A percentile compares a stretch with the other conserved stretches of the same genome.
phyloP scores from a whole-genome alignment of 2,888 invertebrate genomes.

The Ligdia adustata region DNA sequence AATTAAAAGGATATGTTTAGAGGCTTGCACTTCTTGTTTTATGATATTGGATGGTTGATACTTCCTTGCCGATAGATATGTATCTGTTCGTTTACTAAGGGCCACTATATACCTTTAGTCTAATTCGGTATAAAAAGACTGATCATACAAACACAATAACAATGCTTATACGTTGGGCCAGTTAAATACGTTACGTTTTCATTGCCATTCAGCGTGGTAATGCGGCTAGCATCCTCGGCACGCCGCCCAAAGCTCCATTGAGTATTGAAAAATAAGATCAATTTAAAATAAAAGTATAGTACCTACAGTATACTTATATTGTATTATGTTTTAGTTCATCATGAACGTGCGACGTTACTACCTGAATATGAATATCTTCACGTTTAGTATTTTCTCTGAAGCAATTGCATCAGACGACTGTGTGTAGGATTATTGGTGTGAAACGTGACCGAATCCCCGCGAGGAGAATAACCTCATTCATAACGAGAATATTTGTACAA shows the following conservation, averaged over 20 bases:
- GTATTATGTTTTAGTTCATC: too few species aligned
- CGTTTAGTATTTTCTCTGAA: constrained; percentile 70
- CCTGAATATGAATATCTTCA: constrained; percentile 42
- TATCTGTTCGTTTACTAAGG: constrained; percentile 8
- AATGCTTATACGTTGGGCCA: too few species aligned
- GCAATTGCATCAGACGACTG: constrained; percentile 69
- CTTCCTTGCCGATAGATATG: constrained; percentile 15
- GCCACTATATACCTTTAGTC: neutral
- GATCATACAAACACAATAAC: too few species aligned
- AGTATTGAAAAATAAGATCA: too few species aligned
- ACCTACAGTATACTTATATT: too few species aligned
- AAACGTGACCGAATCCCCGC: constrained; percentile 69
- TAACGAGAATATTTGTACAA: constrained; percentile 54
- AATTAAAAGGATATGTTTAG: constrained; percentile 56
- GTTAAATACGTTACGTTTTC: too few species aligned
- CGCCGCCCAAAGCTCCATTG: too few species aligned
- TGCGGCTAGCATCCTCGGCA: too few species aligned
- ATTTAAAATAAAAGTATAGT: too few species aligned
- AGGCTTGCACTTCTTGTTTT: constrained; percentile 64
- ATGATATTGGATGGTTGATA: constrained; percentile 54
- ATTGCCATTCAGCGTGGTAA: too few species aligned
- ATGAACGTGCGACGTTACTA: too few species aligned
- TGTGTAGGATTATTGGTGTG: constrained; percentile 77
- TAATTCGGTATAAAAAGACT: too few species aligned
- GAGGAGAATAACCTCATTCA: constrained; percentile 68